Evolutionary conservation across 2,113 vertebrate species (phyloP).

Genomic region (Aptenodytes patagonicus): DNA sequence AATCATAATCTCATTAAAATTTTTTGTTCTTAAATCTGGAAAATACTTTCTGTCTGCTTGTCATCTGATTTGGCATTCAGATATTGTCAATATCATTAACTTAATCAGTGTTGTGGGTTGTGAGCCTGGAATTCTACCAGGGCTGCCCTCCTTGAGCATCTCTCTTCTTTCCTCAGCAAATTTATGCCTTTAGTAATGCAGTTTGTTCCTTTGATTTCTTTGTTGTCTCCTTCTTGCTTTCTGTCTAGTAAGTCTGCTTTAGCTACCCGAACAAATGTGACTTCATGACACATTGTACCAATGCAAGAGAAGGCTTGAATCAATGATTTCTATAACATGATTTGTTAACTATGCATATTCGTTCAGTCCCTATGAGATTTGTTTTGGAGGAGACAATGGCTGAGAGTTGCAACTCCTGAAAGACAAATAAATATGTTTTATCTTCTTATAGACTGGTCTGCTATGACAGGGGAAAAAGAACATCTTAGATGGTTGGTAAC

Average conservation of each 20-base stretch:
- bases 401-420: not conserved
- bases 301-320: not conserved
- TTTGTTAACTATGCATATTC: not conserved
- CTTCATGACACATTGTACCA: not conserved
- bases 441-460: not conserved
- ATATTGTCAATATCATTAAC: not conserved
- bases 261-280: not conserved
- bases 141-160: not conserved
- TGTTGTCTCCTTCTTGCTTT: not conserved
- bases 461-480: not conserved
- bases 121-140: not conserved
- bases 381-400: not conserved
- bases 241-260: not conserved
- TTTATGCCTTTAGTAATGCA: not conserved
- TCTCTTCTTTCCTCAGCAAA: not conserved
- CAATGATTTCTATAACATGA: not conserved
- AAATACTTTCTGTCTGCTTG: not conserved
- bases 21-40: not conserved
- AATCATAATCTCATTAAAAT: not conserved
- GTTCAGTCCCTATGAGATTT: not conserved
- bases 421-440: not conserved
- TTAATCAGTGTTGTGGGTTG: not conserved
- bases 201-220: not conserved
- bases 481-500: not conserved
- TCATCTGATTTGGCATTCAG: not conserved